These are phyloP conservation scores for Tychaedon coryphoeus DNA, from an alignment of 2,113 vertebrate genomes.

Conservation along the genomic window DNA sequence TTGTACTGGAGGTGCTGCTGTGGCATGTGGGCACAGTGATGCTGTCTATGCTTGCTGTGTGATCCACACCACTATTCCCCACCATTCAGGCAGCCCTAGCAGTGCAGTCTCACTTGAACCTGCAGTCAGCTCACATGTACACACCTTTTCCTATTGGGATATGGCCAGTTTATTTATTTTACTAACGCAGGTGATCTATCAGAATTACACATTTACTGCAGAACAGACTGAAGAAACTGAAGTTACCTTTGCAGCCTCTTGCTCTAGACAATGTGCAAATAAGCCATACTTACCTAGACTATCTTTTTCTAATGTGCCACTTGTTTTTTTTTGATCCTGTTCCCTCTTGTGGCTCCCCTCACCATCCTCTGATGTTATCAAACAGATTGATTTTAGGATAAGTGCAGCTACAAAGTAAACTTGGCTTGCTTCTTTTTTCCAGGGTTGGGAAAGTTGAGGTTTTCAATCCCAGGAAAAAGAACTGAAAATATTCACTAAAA, in stretches of 20 bases:
- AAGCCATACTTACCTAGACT: background rate
- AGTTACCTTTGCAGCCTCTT: background rate
- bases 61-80: background rate
- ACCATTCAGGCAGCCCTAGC: background rate
- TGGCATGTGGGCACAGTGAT: background rate
- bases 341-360: background rate
- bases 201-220: background rate
- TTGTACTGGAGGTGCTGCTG: background rate
- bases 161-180: background rate
- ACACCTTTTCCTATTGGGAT: background rate
- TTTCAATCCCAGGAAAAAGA: background rate
- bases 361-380: background rate
- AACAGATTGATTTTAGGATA: background rate
- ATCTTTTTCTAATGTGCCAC: background rate
- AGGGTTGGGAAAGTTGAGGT: background rate
- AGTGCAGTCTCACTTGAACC: background rate
- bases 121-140: background rate
- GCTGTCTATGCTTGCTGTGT: rapidly evolving
- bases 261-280: background rate
- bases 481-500: background rate
- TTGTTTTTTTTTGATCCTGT: background rate
- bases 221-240: background rate
- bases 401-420: background rate
- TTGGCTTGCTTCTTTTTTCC: background rate
- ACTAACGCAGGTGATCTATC: background rate